Percentiles rank a stretch among this genome's conserved stretches.
Evolutionary conservation across 1,140 invertebrate genomes (phyloP).

Genomic region (Eueides isabella): DNA sequence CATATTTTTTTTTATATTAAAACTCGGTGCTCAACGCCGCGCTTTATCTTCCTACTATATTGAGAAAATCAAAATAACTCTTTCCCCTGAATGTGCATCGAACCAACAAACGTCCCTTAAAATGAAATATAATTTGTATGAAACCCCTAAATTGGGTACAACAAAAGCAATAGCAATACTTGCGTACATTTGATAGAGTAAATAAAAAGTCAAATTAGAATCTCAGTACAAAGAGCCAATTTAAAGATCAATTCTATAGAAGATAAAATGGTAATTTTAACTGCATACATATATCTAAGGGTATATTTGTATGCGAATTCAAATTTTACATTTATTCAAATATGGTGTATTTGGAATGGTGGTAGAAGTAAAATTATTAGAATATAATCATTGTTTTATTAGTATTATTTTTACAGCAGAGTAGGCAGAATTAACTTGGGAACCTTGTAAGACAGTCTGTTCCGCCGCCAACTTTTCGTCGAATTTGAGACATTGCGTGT

Average conservation of each 20-base stretch:
- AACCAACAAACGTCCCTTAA: not conserved
- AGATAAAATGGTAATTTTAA: conserved; percentile 50
- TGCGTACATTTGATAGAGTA: conserved; percentile 65
- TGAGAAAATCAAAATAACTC: not conserved
- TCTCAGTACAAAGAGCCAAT: conserved; percentile 35
- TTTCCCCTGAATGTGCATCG: not conserved
- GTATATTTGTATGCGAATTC: conserved; percentile 6
- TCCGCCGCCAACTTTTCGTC: no score
- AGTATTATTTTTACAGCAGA: no score
- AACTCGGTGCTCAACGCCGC: not conserved
- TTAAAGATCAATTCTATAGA: conserved; percentile 38
- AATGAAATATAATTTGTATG: no score
- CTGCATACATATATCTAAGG: conserved; percentile 5
- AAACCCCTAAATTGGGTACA: not conserved
- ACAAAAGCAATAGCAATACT: conserved; percentile 15
- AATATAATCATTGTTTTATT: not conserved
- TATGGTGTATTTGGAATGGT: conserved; percentile 1
- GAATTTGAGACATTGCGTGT: no score
- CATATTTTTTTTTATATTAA: no score
- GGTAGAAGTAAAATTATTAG: not conserved
- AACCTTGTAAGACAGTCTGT: no score
- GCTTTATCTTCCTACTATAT: not conserved
- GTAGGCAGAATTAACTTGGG: no score
- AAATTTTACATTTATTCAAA: conserved; percentile 20
- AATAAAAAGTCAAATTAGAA: conserved; percentile 66